Evolutionary conservation across 1,140 invertebrate genomes (phyloP).

Genomic region (Saccostrea cuccullata): DNA sequence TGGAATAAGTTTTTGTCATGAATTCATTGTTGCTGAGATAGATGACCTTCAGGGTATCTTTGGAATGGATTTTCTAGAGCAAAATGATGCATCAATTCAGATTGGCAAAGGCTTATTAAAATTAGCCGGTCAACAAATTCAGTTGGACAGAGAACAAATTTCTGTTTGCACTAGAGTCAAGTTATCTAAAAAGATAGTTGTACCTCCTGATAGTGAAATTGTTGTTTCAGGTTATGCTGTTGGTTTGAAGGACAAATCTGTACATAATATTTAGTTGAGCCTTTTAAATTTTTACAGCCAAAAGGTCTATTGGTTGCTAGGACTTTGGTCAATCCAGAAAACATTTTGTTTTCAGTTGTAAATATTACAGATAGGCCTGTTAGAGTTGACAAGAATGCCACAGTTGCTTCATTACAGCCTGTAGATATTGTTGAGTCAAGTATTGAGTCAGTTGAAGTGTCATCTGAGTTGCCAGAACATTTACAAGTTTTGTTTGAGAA

Average conservation of each 20-base stretch:
- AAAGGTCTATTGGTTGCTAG: slow-evolving; percentile 1
- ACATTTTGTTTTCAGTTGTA: not conserved
- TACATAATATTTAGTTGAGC: slow-evolving; percentile 2
- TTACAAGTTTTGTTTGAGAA: not conserved
- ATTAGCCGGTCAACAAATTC: no score
- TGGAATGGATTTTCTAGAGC: slow-evolving; percentile 44
- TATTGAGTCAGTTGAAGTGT: not conserved
- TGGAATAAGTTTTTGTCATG: slow-evolving; percentile 32
- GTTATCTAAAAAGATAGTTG: no score
- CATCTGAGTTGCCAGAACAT: slow-evolving; percentile 19
- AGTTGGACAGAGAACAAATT: no score
- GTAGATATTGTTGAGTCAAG: slow-evolving; percentile 8
- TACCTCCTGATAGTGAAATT: no score
- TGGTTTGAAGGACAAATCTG: no score
- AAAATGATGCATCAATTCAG: slow-evolving; percentile 28
- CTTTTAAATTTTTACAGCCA: not conserved
- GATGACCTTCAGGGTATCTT: slow-evolving; percentile 18
- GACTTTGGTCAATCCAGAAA: slow-evolving; percentile 8
- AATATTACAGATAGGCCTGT: no score
- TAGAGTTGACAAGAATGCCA: no score
- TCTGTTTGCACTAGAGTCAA: no score
- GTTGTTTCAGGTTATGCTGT: no score
- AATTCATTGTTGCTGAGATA: no score
- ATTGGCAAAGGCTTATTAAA: not conserved
- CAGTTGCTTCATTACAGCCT: slow-evolving; percentile 12